Conservation (phyloP, 2,888 invertebrate species). For the Mimas tiliae region DNA sequence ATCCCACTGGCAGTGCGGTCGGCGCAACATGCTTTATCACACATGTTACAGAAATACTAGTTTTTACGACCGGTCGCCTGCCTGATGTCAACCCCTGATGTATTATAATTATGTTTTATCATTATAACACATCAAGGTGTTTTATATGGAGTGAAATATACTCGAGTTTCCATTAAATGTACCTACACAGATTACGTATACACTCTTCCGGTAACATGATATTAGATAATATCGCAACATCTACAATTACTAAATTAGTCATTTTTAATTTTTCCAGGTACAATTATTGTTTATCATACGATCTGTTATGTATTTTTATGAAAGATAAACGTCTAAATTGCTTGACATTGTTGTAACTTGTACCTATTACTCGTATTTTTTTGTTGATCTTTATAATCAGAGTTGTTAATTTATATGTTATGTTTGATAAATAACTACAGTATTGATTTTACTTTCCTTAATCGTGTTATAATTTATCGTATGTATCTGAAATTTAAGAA, state of each 20-base stretch:
- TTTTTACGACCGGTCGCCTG: too few species aligned
- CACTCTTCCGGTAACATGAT: background rate
- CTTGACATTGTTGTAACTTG: background rate
- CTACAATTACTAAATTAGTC: too few species aligned
- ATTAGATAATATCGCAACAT: background rate
- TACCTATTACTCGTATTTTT: background rate
- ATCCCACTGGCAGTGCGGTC: too few species aligned
- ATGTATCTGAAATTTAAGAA: too few species aligned
- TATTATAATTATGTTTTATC: too few species aligned
- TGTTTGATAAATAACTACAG: too few species aligned
- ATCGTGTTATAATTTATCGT: too few species aligned
- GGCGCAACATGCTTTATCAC: too few species aligned
- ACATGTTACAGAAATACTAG: too few species aligned
- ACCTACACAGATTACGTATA: background rate
- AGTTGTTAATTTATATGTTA: too few species aligned
- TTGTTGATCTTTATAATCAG: background rate
- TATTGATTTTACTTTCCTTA: too few species aligned
- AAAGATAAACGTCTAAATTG: background rate
- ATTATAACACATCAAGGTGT: background rate
- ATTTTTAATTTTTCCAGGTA: background rate
- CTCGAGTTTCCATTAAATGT: background rate
- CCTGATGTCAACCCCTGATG: too few species aligned
- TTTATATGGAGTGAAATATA: background rate
- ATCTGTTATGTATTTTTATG: background rate
- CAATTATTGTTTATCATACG: background rate